phyloP scores from a whole-genome alignment of 2,797 vertebrate species.

The Thaleichthys pacificus region DNA sequence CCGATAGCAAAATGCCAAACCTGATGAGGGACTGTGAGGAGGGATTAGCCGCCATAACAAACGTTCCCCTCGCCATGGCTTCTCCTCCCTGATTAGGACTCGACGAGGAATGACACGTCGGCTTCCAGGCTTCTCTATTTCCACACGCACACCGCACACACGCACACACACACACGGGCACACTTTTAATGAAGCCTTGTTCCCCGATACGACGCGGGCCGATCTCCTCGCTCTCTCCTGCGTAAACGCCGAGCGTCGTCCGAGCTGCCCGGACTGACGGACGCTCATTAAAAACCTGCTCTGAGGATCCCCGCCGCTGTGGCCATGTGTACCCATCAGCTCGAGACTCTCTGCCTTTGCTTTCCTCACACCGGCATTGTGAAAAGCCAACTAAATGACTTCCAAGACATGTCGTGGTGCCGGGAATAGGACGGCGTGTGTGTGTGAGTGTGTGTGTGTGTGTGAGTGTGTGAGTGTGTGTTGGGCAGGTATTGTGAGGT shows the following conservation, averaged over 20 bases:
- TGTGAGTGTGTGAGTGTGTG: too few species aligned
- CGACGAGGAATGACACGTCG: neutral
- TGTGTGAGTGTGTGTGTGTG: too few species aligned
- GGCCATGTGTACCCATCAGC: too few species aligned
- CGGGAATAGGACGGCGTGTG: too few species aligned
- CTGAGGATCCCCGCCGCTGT: too few species aligned
- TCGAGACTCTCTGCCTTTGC: too few species aligned
- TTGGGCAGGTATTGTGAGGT: too few species aligned
- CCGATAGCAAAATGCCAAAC: conserved; percentile 71
- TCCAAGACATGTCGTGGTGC: too few species aligned
- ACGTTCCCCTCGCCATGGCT: conserved; percentile 61
- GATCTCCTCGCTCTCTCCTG: conserved; percentile 54
- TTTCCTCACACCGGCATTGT: too few species aligned
- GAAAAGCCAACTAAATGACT: too few species aligned
- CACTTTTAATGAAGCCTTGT: conserved; percentile 64
- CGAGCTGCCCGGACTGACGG: conserved; percentile 58
- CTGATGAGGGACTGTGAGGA: conserved; percentile 65
- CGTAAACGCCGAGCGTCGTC: conserved; percentile 51
- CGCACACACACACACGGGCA: too few species aligned
- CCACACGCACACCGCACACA: too few species aligned
- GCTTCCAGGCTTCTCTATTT: neutral
- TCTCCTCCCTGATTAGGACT: conserved; percentile 62
- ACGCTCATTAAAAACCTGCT: conserved; percentile 60
- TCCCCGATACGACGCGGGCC: conserved; percentile 50
- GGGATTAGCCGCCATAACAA: conserved; percentile 72